Evolutionary conservation across 1,140 invertebrate genomes (phyloP).

Genomic region (Brachionus sp.): DNA sequence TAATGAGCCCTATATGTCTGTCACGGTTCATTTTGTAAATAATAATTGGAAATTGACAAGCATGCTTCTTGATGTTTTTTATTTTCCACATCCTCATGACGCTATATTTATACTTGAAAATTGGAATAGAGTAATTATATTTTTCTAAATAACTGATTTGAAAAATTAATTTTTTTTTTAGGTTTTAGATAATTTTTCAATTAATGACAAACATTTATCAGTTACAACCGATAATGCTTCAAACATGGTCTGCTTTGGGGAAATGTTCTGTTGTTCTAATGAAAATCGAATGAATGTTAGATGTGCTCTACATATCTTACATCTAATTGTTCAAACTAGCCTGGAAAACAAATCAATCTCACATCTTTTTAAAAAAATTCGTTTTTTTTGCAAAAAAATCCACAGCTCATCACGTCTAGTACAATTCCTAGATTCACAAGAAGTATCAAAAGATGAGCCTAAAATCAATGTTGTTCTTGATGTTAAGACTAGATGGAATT

Average conservation of each 20-base stretch:
- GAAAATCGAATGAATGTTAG: too few relatives aligned
- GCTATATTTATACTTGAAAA: background rate
- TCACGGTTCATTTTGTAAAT: background rate
- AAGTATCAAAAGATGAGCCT: background rate
- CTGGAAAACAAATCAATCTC: background rate
- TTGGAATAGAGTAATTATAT: background rate
- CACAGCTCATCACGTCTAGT: too few relatives aligned
- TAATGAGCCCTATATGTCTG: background rate
- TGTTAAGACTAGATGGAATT: background rate
- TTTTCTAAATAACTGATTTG: too few relatives aligned
- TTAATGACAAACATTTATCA: background rate
- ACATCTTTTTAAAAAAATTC: too few relatives aligned
- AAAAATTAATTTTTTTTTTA: background rate
- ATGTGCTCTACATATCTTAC: too few relatives aligned
- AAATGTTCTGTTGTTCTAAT: too few relatives aligned
- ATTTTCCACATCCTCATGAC: too few relatives aligned
- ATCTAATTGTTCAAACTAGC: background rate
- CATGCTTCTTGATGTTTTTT: too few relatives aligned
- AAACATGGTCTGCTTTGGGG: too few relatives aligned
- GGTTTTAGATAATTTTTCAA: background rate
- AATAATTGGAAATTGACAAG: background rate
- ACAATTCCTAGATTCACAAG: too few relatives aligned
- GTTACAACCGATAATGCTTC: background rate
- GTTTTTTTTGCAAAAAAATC: too few relatives aligned
- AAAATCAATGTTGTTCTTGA: background rate